Percentiles rank a stretch among this genome's conserved stretches.
phyloP scores from a whole-genome alignment of 2,113 vertebrate genomes.

The Sialia sialis region DNA sequence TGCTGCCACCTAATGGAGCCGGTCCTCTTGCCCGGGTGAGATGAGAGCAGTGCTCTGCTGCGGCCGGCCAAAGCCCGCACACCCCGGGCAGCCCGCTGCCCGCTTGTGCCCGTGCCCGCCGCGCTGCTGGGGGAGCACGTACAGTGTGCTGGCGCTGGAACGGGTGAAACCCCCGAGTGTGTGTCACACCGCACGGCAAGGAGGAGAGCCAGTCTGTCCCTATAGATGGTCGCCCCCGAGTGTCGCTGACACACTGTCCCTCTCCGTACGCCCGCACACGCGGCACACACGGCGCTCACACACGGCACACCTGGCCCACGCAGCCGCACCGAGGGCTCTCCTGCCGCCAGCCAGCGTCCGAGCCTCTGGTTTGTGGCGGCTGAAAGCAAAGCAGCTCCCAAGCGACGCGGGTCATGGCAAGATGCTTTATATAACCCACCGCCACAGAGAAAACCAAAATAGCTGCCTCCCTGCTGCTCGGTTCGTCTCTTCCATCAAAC shows the following conservation, averaged over 20 bases:
- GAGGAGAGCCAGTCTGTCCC: not conserved
- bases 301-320: not conserved
- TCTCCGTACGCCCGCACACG: accelerated
- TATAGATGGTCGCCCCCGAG: accelerated
- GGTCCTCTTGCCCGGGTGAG: not conserved
- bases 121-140: not conserved
- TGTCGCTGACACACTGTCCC: not conserved
- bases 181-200: not conserved
- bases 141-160: not conserved
- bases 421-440: conserved; percentile 82
- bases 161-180: accelerated
- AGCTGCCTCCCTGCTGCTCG: conserved; percentile 89
- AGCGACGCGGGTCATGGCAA: conserved; percentile 70
- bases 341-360: conserved; percentile 3
- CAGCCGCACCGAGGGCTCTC: not conserved
- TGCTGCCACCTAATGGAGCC: conserved; percentile 7
- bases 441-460: conserved; percentile 82
- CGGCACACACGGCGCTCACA: not conserved
- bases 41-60: not conserved
- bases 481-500: conserved; percentile 91
- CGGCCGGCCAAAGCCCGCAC: not conserved
- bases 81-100: not conserved
- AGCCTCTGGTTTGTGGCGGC: conserved; percentile 18
- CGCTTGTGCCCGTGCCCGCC: not conserved
- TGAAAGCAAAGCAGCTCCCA: conserved; percentile 45